Conservation (phyloP, 2,113 vertebrate species). For the Propithecus coquereli region DNA sequence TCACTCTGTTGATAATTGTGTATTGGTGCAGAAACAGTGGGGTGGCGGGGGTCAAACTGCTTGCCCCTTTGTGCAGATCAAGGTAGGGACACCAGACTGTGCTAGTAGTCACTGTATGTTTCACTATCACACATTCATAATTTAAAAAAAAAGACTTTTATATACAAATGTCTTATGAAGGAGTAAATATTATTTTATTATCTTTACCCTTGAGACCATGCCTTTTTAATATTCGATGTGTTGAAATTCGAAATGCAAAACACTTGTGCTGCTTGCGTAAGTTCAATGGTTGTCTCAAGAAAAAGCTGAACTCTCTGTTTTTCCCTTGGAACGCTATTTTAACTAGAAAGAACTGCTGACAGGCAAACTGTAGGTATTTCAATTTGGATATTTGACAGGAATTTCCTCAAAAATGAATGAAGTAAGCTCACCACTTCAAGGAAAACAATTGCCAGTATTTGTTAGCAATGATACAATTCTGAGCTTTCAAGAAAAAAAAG, state of each 20-base stretch:
- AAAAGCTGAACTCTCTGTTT: background rate
- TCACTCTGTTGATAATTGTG: background rate
- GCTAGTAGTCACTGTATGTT: background rate
- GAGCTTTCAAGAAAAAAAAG: background rate
- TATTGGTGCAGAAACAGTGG: background rate
- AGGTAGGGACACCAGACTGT: background rate
- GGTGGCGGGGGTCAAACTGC: background rate
- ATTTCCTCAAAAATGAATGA: background rate
- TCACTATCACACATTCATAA: background rate
- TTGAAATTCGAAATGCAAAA: background rate
- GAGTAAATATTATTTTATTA: background rate
- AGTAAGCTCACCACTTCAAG: background rate
- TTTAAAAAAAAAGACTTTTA: background rate
- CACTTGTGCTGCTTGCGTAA: background rate
- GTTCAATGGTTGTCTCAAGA: background rate
- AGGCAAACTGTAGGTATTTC: background rate
- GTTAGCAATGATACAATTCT: slow-evolving; percentile 16
- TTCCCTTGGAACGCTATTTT: background rate
- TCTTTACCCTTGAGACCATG: background rate
- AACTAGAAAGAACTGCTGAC: background rate
- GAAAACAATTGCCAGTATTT: background rate
- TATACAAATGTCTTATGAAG: background rate
- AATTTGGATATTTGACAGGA: background rate
- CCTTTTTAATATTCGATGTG: background rate
- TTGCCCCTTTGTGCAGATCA: too few relatives aligned